Percentiles rank a stretch among this genome's conserved stretches.
These are phyloP conservation scores for Meriones psammophilus DNA, from an alignment of 2,797 vertebrate genomes.

Conservation along the genomic window DNA sequence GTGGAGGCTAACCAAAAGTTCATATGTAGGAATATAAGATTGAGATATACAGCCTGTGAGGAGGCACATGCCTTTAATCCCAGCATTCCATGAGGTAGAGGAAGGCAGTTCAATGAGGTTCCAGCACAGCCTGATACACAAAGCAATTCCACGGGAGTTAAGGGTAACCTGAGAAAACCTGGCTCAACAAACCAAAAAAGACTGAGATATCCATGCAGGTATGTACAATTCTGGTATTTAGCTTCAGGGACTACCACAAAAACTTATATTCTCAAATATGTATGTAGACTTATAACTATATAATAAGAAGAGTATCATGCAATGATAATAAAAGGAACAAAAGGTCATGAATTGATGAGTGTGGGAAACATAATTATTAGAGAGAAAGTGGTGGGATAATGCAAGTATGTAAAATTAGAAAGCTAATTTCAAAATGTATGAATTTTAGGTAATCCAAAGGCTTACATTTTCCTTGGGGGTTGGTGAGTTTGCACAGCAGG, in stretches of 20 bases:
- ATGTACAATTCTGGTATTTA: background rate
- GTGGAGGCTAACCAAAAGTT: background rate
- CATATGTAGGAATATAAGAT: background rate
- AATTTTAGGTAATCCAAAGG: background rate
- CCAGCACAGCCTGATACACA: too few relatives aligned
- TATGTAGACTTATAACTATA: too few relatives aligned
- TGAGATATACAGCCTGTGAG: background rate
- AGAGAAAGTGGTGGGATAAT: background rate
- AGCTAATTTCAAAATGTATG: background rate
- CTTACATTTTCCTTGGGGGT: background rate
- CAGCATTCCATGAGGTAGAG: too few relatives aligned
- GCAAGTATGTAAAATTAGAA: background rate
- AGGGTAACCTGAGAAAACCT: too few relatives aligned
- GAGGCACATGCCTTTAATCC: too few relatives aligned
- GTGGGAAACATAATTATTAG: background rate
- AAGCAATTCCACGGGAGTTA: too few relatives aligned
- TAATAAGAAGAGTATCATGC: background rate
- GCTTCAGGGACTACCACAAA: rapidly evolving
- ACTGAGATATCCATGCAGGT: background rate
- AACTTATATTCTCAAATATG: background rate
- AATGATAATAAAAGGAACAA: background rate
- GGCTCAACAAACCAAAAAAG: background rate
- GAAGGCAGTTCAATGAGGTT: too few relatives aligned
- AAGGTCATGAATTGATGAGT: background rate
- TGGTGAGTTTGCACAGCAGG: background rate